phyloP scores from a whole-genome alignment of 2,797 vertebrate species.

The Cetoscarus ocellatus region DNA sequence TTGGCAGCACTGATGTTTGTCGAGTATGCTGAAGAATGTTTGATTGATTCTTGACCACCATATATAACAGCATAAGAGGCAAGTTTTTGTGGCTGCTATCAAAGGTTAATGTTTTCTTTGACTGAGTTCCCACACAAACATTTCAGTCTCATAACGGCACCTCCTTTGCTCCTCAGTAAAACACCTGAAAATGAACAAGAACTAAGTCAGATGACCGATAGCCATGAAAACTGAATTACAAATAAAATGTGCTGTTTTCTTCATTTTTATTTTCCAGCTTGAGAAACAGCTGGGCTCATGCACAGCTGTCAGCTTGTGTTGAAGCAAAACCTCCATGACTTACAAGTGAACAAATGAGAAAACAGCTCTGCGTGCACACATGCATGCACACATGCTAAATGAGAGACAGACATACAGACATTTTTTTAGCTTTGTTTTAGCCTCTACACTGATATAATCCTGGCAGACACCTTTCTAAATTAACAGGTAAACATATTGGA shows the following conservation, averaged over 20 bases:
- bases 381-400: conserved; percentile 7
- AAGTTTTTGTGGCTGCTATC: no score
- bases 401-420: neutral
- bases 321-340: conserved; percentile 12
- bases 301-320: conserved; percentile 51
- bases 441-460: no score
- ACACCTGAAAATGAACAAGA: neutral
- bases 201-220: neutral
- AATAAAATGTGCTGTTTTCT: neutral
- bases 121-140: no score
- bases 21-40: no score
- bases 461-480: no score
- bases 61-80: no score
- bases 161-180: neutral
- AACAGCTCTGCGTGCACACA: conserved; percentile 3
- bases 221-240: neutral
- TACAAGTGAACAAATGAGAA: conserved; percentile 8
- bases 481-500: no score
- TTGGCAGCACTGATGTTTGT: no score
- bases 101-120: no score
- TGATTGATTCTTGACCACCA: no score
- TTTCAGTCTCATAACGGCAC: no score
- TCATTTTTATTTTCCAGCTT: neutral
- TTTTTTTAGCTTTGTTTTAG: no score
- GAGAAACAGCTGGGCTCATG: conserved; percentile 25